Conservation (phyloP, 1,140 invertebrate genomes). For the Drosophila mauritiana region DNA sequence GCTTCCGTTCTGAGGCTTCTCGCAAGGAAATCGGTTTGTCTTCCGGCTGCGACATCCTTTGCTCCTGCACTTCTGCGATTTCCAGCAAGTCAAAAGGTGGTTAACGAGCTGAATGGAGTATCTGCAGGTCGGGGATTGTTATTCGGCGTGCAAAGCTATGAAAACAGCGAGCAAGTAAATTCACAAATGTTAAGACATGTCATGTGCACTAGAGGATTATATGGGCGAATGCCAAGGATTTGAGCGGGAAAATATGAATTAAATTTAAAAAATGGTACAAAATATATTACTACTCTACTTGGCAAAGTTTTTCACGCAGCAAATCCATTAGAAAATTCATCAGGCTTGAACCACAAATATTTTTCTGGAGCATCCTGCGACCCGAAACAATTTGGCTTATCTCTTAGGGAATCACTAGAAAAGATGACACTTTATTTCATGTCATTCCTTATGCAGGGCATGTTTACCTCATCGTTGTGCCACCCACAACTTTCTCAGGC, state of each 20-base stretch:
- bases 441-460: conserved; percentile 46
- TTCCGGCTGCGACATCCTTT: conserved; percentile 58
- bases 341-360: conserved; percentile 7
- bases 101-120: conserved; percentile 42
- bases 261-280: too few species aligned
- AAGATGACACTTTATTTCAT: conserved; percentile 50
- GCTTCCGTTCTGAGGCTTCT: conserved; percentile 55
- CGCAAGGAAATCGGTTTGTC: conserved; percentile 74
- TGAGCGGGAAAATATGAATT: neutral
- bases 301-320: neutral
- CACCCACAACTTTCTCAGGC: neutral
- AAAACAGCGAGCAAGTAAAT: neutral
- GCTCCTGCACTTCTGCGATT: conserved; percentile 58
- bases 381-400: conserved; percentile 36
- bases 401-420: conserved; percentile 15
- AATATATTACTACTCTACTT: neutral
- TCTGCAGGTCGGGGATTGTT: conserved; percentile 8
- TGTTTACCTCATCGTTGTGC: conserved; percentile 22
- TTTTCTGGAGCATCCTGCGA: conserved; percentile 1
- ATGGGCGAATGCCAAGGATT: neutral
- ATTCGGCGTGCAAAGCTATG: conserved; percentile 12
- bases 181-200: neutral
- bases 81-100: conserved; percentile 16
- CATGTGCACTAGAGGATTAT: neutral
- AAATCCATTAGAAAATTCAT: conserved; percentile 31